Conservation (phyloP, 2,888 invertebrate genomes). For the Sminthurinus aureus region DNA sequence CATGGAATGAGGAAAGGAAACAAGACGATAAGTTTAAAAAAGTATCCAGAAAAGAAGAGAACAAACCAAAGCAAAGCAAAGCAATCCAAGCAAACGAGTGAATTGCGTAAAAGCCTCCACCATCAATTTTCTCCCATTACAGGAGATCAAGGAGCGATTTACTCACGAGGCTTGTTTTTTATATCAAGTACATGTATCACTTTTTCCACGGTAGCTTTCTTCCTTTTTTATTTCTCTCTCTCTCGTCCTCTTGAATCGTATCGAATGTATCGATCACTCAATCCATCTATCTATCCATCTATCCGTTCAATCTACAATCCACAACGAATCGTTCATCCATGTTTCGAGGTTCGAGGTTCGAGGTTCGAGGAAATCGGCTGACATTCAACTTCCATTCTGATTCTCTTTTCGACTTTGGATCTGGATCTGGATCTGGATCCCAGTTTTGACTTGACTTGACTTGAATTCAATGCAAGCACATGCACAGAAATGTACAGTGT, state of each 20-base stretch:
- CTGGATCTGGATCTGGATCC: too few relatives aligned
- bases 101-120: conserved; percentile 27
- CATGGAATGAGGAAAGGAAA: background rate
- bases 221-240: background rate
- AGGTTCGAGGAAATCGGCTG: conserved; percentile 3
- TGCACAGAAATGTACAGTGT: background rate
- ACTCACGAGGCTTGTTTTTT: conserved; percentile 27
- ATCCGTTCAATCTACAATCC: background rate
- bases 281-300: background rate
- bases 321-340: background rate
- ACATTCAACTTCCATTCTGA: conserved; percentile 1
- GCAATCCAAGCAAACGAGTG: background rate
- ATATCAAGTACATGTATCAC: conserved; percentile 35
- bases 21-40: background rate
- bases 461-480: background rate
- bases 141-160: conserved; percentile 41
- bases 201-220: background rate
- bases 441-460: background rate
- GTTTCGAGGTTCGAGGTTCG: too few relatives aligned
- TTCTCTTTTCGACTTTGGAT: background rate
- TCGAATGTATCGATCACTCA: conserved; percentile 34
- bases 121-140: conserved; percentile 45
- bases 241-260: conserved; percentile 22
- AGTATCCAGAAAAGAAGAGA: background rate
- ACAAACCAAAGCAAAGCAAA: background rate